Percentiles rank a stretch among this genome's conserved stretches.
These are phyloP conservation scores for Sebastolobus alascanus DNA, from an alignment of 2,797 vertebrate species.

Conservation along the genomic window DNA sequence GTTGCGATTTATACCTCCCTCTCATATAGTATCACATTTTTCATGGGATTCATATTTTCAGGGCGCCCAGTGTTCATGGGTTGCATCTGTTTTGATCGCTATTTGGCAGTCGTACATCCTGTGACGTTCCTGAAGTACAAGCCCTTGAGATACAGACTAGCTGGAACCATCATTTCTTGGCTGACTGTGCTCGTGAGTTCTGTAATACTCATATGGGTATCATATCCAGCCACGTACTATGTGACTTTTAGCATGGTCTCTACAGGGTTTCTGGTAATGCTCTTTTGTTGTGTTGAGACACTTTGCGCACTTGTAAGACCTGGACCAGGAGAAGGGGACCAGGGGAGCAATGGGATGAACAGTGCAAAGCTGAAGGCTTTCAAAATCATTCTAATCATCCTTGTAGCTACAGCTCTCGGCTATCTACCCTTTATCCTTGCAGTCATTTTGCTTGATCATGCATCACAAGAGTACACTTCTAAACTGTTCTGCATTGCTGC, in stretches of 20 bases:
- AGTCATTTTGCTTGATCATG: background rate
- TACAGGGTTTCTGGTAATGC: background rate
- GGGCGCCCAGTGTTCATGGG: background rate
- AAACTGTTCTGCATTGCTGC: background rate
- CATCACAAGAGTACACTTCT: background rate
- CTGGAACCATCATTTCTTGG: background rate
- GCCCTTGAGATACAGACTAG: constrained; percentile 14
- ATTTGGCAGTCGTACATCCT: constrained; percentile 28
- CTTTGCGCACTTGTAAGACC: background rate
- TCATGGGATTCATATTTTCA: background rate
- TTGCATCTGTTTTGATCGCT: constrained; percentile 10
- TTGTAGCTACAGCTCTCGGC: background rate
- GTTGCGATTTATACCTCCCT: background rate
- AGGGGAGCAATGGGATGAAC: background rate
- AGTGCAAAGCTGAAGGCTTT: constrained; percentile 12
- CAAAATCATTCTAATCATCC: background rate
- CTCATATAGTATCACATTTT: background rate
- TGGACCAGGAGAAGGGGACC: constrained; percentile 13
- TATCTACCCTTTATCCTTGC: background rate
- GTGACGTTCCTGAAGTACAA: constrained; percentile 29
- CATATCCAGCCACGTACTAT: background rate
- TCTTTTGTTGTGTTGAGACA: constrained; percentile 9
- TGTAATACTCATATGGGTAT: background rate
- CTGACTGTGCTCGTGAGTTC: background rate
- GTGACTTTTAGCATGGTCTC: background rate